Percentiles rank a stretch among this genome's conserved stretches.
Evolutionary conservation across 2,113 vertebrate species (phyloP).

Genomic region (Sylvilagus bachmani): DNA sequence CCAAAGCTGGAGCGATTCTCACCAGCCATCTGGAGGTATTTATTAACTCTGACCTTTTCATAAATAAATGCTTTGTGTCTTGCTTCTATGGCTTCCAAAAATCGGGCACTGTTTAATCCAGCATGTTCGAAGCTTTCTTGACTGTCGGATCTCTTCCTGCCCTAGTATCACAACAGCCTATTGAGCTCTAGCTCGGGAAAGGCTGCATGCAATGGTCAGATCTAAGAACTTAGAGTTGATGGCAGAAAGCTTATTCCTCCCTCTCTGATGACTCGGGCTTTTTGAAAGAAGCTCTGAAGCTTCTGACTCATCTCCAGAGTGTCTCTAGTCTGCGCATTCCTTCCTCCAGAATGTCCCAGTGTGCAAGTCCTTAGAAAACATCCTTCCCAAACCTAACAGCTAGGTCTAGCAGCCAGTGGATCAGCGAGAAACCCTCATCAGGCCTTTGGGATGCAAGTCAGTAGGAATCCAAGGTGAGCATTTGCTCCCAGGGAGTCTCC

Average conservation of each 20-base stretch:
- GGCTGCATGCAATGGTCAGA: background rate
- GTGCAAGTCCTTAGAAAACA: constrained; percentile 11
- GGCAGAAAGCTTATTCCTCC: background rate
- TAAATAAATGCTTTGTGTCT: constrained; percentile 67
- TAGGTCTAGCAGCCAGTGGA: background rate
- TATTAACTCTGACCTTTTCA: constrained; percentile 75
- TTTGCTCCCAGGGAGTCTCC: background rate
- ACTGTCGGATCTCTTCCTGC: background rate
- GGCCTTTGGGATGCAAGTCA: background rate
- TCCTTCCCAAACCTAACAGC: background rate
- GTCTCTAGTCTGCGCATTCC: background rate
- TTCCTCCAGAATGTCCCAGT: background rate
- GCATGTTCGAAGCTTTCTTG: background rate
- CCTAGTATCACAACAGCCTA: background rate
- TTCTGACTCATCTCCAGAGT: constrained; percentile 16
- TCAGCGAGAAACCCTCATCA: background rate
- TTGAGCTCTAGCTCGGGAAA: constrained; percentile 7
- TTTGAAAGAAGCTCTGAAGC: constrained; percentile 29
- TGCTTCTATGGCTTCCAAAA: constrained; percentile 64
- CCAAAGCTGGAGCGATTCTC: constrained; percentile 60
- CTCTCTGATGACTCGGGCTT: background rate
- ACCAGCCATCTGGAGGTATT: constrained; percentile 71
- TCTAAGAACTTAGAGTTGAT: background rate
- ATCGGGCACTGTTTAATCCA: background rate
- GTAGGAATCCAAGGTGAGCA: background rate